Base-by-base conservation (phyloP, 1,140 invertebrate species). In the Zophobas atratus region DNA sequence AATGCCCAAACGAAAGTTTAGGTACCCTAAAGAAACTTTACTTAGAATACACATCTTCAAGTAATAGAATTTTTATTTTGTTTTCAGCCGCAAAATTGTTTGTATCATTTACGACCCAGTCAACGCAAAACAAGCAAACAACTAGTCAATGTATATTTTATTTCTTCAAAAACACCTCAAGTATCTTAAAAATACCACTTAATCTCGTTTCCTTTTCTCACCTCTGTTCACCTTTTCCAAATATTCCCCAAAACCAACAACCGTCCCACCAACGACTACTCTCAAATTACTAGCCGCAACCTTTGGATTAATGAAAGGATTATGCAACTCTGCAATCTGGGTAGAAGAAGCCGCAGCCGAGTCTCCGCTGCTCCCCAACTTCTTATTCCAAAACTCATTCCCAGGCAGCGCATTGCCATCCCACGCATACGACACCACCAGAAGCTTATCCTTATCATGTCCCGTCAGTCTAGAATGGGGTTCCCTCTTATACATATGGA, bases 401-500 rank as follows among this genome's bases (percentile, higher is more conserved):
- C 92, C 92, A 1, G 92, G 92, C 70, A 92, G 87, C 1, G 92
- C 88, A 81, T 93, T 93, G 6, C 90, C 89, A 83, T 93, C 92
- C 89, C 91, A 92, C 0, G 92, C 90, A 79, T 93, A 93, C 0
- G 89, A 92, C 2, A 92, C 89, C 3, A 93, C 88, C 55, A 92
- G 81, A 1, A 92, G 82, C 82, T 91, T 91, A 34, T 88, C 51
- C 49, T 2, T 85, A 6, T 87, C 72, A 33, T 46, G 51, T 41
- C 75, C 86, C 0, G 53, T 75, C 53, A 89, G 75, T 71, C 84
- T 85, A 0, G 85, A 72, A 0, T 88, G 88, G 0, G 89, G 89
- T 78, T 88, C 84, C 6, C 88, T 78, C 48, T 87, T 85, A 57
- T 84, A 84, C 38, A 89, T 75, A 57, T 87, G 85, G 0, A 89